phyloP scores from a whole-genome alignment of 2,113 vertebrate genomes.

The Heterotilapia buettikoferi region DNA sequence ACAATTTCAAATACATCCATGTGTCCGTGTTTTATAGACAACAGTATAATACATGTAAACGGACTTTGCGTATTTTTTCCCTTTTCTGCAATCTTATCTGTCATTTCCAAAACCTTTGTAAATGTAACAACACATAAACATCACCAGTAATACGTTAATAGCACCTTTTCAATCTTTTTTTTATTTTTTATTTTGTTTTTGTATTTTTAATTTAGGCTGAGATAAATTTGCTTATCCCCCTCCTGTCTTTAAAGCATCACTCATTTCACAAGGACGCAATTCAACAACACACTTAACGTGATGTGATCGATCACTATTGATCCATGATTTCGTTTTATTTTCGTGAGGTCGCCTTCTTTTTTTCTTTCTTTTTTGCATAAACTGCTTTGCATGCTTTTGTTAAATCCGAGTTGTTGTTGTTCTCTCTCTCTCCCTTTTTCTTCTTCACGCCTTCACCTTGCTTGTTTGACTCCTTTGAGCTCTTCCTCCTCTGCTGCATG shows the following conservation, averaged over 20 bases:
- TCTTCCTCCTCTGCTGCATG: background rate
- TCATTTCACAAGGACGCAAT: slow-evolving; percentile 43
- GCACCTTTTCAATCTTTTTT: background rate
- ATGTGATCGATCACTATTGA: slow-evolving; percentile 67
- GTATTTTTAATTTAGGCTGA: background rate
- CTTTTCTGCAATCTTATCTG: background rate
- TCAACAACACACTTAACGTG: slow-evolving; percentile 40
- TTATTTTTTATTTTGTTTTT: background rate
- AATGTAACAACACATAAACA: background rate
- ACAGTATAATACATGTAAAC: background rate
- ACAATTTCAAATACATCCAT: background rate
- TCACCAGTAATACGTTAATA: background rate
- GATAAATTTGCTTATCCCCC: background rate
- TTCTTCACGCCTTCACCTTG: background rate
- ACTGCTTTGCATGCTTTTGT: background rate
- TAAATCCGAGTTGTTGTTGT: background rate
- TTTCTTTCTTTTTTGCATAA: background rate
- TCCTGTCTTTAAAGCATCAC: slow-evolving; percentile 28
- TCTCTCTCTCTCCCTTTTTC: background rate
- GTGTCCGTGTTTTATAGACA: background rate
- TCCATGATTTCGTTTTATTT: slow-evolving; percentile 46
- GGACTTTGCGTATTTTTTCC: background rate
- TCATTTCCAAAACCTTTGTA: background rate
- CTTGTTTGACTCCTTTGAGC: background rate
- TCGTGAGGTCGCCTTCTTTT: background rate